A percentile compares a stretch with the other conserved stretches of the same genome.
Evolutionary conservation across 2,888 invertebrate species (phyloP).

Genomic region (Spodoptera littoralis): DNA sequence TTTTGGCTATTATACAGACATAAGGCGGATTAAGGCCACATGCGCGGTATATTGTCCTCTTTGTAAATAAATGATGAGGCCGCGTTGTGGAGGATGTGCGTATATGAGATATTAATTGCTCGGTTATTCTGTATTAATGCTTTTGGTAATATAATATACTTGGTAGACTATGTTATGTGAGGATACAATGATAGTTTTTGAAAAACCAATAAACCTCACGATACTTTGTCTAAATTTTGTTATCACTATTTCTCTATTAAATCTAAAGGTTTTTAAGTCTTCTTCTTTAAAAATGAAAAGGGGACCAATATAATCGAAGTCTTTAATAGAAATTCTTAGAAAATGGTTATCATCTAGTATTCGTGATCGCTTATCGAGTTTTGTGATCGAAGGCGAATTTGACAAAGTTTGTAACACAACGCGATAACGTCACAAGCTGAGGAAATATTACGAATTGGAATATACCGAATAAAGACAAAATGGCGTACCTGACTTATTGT

Average conservation of each 20-base stretch:
- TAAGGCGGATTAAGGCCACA: constrained; percentile 62
- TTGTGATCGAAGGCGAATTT: constrained; percentile 56
- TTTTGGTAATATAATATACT: constrained; percentile 12
- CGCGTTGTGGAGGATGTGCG: constrained; percentile 54
- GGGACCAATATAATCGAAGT: not conserved
- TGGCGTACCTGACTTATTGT: constrained; percentile 20
- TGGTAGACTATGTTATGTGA: no score
- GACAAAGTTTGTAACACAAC: constrained; percentile 71
- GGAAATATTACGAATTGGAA: constrained; percentile 67
- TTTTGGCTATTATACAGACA: constrained; percentile 59
- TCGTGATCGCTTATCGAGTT: constrained; percentile 46
- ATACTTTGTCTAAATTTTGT: no score
- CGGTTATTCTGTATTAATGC: constrained; percentile 29
- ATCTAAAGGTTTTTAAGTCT: not conserved
- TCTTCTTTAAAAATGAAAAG: not conserved
- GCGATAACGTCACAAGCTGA: constrained; percentile 64
- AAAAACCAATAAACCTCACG: no score
- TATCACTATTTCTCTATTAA: no score
- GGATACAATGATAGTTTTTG: no score
- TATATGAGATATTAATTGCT: constrained; percentile 48
- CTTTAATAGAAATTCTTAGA: constrained; percentile 12
- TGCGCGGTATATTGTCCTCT: constrained; percentile 57
- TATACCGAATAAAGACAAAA: constrained; percentile 38
- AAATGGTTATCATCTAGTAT: constrained; percentile 32
- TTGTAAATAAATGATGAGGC: constrained; percentile 63